phyloP scores from a whole-genome alignment of 1,140 invertebrate genomes.

The Phenacoccus solenopsis region DNA sequence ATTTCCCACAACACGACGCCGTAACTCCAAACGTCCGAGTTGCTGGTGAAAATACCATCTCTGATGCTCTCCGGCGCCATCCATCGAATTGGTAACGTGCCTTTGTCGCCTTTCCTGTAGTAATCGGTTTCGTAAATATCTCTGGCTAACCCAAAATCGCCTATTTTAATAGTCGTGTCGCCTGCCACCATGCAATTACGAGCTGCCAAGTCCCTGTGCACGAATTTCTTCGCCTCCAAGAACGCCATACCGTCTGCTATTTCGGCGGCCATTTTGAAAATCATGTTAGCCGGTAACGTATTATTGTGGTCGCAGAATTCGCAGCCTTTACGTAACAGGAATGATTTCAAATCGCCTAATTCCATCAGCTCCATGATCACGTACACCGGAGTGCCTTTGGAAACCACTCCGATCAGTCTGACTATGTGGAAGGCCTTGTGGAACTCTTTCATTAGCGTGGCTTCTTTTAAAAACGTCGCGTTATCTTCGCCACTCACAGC shows the following conservation, averaged over 20 bases:
- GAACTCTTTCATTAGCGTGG: conserved; percentile 73
- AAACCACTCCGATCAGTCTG: conserved; percentile 86
- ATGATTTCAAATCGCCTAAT: conserved; percentile 83
- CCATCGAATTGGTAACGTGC: conserved; percentile 65
- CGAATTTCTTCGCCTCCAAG: conserved; percentile 82
- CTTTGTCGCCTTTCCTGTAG: conserved; percentile 86
- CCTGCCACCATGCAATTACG: conserved; percentile 93
- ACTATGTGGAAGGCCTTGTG: conserved; percentile 88
- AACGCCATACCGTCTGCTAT: conserved; percentile 99
- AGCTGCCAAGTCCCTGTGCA: conserved; percentile 95
- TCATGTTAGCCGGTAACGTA: conserved; percentile 19
- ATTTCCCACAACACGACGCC: conserved; percentile 97
- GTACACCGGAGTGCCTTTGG: conserved; percentile 72
- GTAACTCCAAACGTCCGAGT: conserved; percentile 92
- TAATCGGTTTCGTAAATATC: conserved; percentile 97
- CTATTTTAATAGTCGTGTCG: conserved; percentile 87
- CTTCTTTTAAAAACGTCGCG: conserved; percentile 42
- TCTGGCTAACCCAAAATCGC: conserved; percentile 88
- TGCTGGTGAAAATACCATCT: conserved; percentile 83
- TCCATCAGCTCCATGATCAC: conserved; percentile 98
- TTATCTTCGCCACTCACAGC: conserved; percentile 64
- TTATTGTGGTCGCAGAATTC: background rate
- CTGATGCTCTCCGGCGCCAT: conserved; percentile 94
- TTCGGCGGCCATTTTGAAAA: conserved; percentile 79
- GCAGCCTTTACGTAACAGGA: conserved; percentile 39